Base-by-base conservation (phyloP, 2,797 vertebrate genomes). In the Gila robusta region DNA sequence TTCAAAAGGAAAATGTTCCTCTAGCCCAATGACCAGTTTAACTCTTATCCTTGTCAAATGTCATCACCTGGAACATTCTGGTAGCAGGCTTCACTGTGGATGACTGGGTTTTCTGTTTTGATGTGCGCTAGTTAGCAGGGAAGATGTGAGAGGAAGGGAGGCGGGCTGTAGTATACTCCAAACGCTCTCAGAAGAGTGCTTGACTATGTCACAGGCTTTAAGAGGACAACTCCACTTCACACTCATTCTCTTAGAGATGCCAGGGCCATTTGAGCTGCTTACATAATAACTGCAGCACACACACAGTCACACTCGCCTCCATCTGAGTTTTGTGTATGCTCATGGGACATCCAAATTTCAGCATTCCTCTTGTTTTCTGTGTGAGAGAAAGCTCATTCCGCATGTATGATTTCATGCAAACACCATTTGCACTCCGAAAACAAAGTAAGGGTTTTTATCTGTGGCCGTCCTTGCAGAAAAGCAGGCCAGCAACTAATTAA, bases 401-500 rank as follows among this genome's bases (percentile, higher is more conserved):
- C 62, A 67, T 81, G 78, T 87, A 66, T 56, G 82, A 77, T 78
- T 62, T 74, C 70, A 54, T 47, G 79, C 72, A 87, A 71, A 81
- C 80, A 74, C 87, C 78, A 62, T 64, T 83, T 74, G 56, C 67
- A 47, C 83, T 86, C 62, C 16, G 23, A 87, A 82, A 86, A 88
- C 83, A 87, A 88, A 84, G 87, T 41, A 79, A 80, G 87, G 56
- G 56, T 64, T 86, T 90, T 83, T 90, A 87, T 84, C 64, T 41
- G 79, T 86, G 80, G 88, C 82, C 85, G 82, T 86, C 87, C 86
- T 84, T 81, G 84, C 59, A 28, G 81, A 88, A 90, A 91, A 91
- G 86, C 83, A 89, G 88, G 88, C 81, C 85, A 83, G 84, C 81
- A 83, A 86, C 91, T 89, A 91, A 89, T 90, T 81, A 91, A 88